phyloP scores from a whole-genome alignment of 2,113 vertebrate species.

The Notarius lentiginosus region DNA sequence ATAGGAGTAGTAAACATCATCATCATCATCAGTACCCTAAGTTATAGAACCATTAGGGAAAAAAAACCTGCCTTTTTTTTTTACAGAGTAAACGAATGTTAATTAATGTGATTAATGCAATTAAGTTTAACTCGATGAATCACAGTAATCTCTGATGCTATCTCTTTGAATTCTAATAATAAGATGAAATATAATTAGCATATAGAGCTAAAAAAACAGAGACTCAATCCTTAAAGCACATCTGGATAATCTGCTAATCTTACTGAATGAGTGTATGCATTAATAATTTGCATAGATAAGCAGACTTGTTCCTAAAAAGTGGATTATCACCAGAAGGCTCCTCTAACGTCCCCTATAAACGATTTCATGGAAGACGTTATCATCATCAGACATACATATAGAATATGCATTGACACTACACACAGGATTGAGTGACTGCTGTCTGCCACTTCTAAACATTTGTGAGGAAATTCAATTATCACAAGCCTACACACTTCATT shows the following conservation, averaged over 20 bases:
- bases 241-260: constrained; percentile 48
- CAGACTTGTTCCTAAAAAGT: constrained; percentile 43
- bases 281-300: constrained; percentile 43
- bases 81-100: neutral
- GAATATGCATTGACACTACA: neutral
- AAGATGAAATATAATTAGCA: constrained; percentile 37
- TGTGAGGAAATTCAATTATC: constrained; percentile 18
- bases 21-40: neutral
- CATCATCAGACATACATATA: constrained; percentile 12
- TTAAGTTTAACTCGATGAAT: constrained; percentile 13
- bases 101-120: neutral
- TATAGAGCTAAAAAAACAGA: constrained; percentile 32
- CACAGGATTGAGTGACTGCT: neutral
- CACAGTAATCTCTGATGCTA: constrained; percentile 11
- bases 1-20: neutral
- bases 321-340: neutral
- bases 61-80: neutral
- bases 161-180: constrained; percentile 18
- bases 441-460: constrained; percentile 70
- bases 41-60: neutral
- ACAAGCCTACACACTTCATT: constrained; percentile 27
- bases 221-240: constrained; percentile 43
- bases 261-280: constrained; percentile 14
- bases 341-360: neutral
- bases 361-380: neutral